phyloP scores from a whole-genome alignment of 1,140 invertebrate species.

The Aphaenogaster rudis region DNA sequence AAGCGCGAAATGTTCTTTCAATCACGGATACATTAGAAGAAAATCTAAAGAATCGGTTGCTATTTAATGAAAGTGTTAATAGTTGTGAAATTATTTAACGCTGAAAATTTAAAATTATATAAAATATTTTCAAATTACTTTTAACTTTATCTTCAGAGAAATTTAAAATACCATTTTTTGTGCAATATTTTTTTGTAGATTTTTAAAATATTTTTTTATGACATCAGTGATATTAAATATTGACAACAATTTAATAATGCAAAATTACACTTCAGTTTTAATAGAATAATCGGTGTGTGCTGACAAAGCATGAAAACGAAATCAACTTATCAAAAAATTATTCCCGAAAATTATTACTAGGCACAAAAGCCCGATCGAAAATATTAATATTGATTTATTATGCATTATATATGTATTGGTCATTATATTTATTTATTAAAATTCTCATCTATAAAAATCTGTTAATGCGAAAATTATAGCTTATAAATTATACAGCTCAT shows the following conservation, averaged over 20 bases:
- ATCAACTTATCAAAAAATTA: not conserved
- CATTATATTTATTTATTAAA: not conserved
- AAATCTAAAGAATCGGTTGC: not conserved
- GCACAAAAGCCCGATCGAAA: not conserved
- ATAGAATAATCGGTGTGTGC: not conserved
- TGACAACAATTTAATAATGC: not conserved
- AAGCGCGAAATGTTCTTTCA: not conserved
- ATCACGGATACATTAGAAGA: not conserved
- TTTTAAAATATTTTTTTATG: not conserved
- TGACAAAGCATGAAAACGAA: not conserved
- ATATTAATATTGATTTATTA: not conserved
- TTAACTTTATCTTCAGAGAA: not conserved
- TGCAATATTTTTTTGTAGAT: not conserved
- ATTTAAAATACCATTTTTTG: not conserved
- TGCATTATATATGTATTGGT: not conserved
- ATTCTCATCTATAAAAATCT: not conserved
- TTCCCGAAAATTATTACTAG: not conserved
- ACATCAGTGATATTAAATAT: not conserved
- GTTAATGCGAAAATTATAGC: not conserved
- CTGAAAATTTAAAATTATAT: not conserved
- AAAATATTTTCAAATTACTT: not conserved
- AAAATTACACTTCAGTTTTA: not conserved
- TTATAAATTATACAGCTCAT: not conserved
- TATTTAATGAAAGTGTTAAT: not conserved
- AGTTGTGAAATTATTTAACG: too few relatives aligned